These are phyloP conservation scores for Aplidium turbinatum DNA, from an alignment of 23 tunicate genomes.

Conservation along the genomic window DNA sequence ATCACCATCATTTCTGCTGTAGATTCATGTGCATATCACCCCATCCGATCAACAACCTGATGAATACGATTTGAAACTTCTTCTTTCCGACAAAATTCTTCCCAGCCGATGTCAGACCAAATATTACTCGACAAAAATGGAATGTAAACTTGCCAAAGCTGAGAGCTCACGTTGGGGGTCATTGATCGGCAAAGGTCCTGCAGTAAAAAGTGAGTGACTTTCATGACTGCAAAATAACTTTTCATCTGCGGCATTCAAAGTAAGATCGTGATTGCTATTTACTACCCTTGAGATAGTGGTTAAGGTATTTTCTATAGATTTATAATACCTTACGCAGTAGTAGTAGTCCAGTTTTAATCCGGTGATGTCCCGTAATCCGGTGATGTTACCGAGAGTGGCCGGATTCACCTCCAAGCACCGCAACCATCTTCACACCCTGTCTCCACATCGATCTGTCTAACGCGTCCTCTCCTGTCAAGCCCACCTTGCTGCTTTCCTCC, in stretches of 20 bases:
- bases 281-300: background rate
- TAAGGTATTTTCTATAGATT: background rate
- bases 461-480: too few species aligned
- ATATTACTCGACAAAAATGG: conserved; percentile 67
- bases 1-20: background rate
- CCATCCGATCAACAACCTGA: conserved; percentile 27
- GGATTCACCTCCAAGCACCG: too few species aligned
- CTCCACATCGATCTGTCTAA: too few species aligned
- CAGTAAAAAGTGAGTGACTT: conserved; percentile 24
- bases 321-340: background rate
- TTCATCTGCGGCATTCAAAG: background rate
- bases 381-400: too few species aligned
- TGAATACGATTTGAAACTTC: conserved; percentile 35
- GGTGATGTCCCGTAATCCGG: too few species aligned
- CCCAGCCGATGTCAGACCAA: conserved; percentile 51
- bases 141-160: conserved; percentile 60
- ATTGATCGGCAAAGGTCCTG: conserved; percentile 18
- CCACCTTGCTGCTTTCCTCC: too few species aligned
- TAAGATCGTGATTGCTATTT: background rate
- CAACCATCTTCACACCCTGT: too few species aligned
- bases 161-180: conserved; percentile 34
- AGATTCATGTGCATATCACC: conserved; percentile 42
- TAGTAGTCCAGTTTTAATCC: too few species aligned
- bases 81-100: conserved; percentile 44
- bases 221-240: background rate